Conservation (phyloP, 1,140 invertebrate genomes). For the Neomicropteryx cornuta region DNA sequence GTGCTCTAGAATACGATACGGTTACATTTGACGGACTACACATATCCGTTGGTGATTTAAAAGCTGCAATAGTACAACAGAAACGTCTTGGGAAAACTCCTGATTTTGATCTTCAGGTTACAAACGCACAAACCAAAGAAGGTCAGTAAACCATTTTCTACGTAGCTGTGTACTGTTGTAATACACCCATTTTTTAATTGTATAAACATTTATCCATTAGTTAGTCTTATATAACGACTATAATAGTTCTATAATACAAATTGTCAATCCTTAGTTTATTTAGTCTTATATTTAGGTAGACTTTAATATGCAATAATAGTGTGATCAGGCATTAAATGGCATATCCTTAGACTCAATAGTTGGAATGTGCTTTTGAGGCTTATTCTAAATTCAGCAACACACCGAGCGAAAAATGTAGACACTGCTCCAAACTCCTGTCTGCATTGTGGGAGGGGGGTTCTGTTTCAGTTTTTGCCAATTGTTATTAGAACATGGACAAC, state of each 20-base stretch:
- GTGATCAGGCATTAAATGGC: no score
- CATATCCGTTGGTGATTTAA: slow-evolving; percentile 89
- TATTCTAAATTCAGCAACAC: no score
- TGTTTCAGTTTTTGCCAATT: no score
- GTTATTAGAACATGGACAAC: no score
- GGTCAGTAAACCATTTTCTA: slow-evolving; percentile 43
- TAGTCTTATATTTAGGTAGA: background rate
- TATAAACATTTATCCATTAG: slow-evolving; percentile 2
- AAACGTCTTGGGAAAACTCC: slow-evolving; percentile 88
- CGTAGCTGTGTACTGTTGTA: slow-evolving; percentile 3
- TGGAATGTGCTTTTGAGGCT: no score
- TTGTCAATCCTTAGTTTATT: slow-evolving; percentile 1
- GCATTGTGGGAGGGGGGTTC: no score
- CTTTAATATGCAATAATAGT: background rate
- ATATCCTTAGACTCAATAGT: no score
- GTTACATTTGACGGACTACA: slow-evolving; percentile 94
- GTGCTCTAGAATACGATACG: slow-evolving; percentile 87
- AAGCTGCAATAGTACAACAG: slow-evolving; percentile 89
- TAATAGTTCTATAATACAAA: background rate
- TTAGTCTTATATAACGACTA: background rate
- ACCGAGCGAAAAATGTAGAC: no score
- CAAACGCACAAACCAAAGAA: slow-evolving; percentile 96
- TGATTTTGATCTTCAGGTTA: slow-evolving; percentile 92
- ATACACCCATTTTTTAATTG: slow-evolving; percentile 9
- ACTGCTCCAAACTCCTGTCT: no score